Conservation (phyloP, 2,797 vertebrate species). For the Heteromormyrus szaboi region DNA sequence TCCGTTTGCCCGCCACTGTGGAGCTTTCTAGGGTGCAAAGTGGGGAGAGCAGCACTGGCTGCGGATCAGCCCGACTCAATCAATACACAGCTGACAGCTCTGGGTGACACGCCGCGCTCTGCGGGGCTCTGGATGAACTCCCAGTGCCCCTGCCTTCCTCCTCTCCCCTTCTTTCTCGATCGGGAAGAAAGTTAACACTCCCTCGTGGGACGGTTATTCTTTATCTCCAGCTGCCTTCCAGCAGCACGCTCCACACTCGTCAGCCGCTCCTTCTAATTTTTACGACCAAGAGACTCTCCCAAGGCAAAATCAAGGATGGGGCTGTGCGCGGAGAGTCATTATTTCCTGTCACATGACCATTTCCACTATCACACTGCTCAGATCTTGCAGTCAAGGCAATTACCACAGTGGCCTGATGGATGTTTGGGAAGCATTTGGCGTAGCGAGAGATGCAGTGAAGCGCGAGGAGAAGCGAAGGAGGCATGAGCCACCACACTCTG, state of each 20-base stretch:
- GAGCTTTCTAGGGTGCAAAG: neutral
- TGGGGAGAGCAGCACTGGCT: neutral
- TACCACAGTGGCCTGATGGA: neutral
- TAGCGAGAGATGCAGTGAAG: neutral
- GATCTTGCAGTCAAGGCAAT: neutral
- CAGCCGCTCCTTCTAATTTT: neutral
- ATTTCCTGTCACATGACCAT: neutral
- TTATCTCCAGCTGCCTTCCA: neutral
- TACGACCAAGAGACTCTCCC: neutral
- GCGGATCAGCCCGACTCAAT: neutral
- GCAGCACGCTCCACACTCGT: neutral
- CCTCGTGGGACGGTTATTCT: neutral
- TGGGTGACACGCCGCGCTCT: neutral
- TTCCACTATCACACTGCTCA: neutral
- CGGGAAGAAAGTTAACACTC: neutral
- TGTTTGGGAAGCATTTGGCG: neutral
- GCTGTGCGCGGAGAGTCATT: too few species aligned
- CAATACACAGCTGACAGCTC: neutral
- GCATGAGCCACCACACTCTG: too few species aligned
- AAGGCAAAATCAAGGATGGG: neutral
- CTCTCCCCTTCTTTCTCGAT: neutral
- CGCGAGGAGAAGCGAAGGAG: neutral
- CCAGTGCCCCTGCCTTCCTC: neutral
- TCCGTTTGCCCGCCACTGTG: neutral
- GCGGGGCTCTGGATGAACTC: neutral